Conservation (phyloP, 2,113 vertebrate genomes). For the Ptilorrhoa leucosticta region DNA sequence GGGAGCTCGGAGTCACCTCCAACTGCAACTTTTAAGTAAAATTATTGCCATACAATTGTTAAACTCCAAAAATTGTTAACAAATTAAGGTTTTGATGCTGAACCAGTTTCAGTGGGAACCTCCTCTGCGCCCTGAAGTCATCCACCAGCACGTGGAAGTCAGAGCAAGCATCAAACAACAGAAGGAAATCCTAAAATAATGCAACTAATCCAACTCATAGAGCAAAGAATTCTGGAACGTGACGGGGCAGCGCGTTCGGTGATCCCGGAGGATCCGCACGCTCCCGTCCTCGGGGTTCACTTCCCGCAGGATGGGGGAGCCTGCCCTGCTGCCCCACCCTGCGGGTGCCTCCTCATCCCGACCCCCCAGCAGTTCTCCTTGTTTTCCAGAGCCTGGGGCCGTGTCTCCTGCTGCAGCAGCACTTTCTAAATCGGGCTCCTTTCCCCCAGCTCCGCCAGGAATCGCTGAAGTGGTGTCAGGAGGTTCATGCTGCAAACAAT, state of each 20-base stretch:
- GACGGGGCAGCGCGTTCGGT: slow-evolving; percentile 77
- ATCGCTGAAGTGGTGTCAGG: background rate
- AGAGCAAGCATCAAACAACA: background rate
- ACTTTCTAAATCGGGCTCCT: background rate
- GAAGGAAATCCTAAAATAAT: background rate
- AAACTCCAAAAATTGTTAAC: background rate
- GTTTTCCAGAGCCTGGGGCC: background rate
- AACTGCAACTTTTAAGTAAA: background rate
- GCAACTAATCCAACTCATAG: slow-evolving; percentile 82
- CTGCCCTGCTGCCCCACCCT: background rate
- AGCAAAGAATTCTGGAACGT: slow-evolving; percentile 81
- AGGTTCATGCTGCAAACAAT: slow-evolving; percentile 5
- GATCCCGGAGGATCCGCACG: slow-evolving; percentile 69
- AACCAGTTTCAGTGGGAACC: background rate
- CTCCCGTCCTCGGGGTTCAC: slow-evolving; percentile 70
- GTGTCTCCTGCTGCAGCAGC: background rate
- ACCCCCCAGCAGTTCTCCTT: background rate
- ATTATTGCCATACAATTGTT: background rate
- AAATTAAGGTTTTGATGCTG: accelerated
- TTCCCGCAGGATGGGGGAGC: slow-evolving; percentile 64
- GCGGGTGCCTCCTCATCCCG: background rate
- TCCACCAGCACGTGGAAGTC: accelerated
- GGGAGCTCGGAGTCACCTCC: background rate
- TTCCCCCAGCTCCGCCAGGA: background rate
- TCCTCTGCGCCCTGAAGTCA: background rate